Evolutionary conservation across 2,888 invertebrate genomes (phyloP), one percentile per base, ranked within the genome.

Genomic region (Criorhina ranunculi): DNA sequence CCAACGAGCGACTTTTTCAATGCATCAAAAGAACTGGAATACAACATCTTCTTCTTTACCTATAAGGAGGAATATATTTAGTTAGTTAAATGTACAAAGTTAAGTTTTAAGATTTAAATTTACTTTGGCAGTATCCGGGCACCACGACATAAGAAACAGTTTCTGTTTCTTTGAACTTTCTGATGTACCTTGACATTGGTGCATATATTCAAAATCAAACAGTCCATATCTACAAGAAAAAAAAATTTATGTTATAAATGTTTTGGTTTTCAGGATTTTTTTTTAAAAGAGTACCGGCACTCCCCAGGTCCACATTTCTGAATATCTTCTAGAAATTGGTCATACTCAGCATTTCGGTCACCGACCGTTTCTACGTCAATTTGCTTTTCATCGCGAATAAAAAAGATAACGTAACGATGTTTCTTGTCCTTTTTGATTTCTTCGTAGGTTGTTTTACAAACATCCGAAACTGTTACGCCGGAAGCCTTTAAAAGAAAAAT

Each of bases 401-500:
- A 97, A 93, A 97, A 98, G 91, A 99, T 97, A 88, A 98, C 98
- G 93, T 98, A 99, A 91, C 98, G 96, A 93, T 98, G 97, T 91
- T 98, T 98, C 94, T 98, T 98, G 92, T 98, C 97, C 93, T 98
- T 98, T 93, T 99, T 99, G 89, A 99, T 98, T 94, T 98, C 98
- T 92, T 98, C 98, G 93, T 98, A 98, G 89, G 96, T 97, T 87
- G 96, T 96, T 94, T 98, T 97, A 93, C 98, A 98, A 88, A 95
- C 95, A 93, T 98, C 98, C 89, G 98, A 96, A 88, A 99, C 98
- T 93, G 97, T 97, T 89, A 99, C 98, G 92, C 98, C 98, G 91
- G 98, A 98, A 94, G 98, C 97, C 98, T 95, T 83, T n/a, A 89
- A 89, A 87, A 53, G 53, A 77, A 75, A 89, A 87, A 57, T 57